These are phyloP conservation scores for Montipora sp. DNA, from an alignment of 64 coral and sea anemone species.

Conservation along the genomic window DNA sequence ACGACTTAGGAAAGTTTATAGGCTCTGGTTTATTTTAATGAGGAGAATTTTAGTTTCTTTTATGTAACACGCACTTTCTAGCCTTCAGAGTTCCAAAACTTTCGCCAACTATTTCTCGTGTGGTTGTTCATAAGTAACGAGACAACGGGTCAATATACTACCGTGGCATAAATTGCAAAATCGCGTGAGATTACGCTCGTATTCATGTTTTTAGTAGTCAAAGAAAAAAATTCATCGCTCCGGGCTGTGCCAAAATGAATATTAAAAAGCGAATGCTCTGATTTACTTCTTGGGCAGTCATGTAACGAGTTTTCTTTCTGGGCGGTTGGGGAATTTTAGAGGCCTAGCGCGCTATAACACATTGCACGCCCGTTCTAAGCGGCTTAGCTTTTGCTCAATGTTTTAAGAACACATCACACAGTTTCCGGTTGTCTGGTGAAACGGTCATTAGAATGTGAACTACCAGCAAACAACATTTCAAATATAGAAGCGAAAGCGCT, in stretches of 20 bases:
- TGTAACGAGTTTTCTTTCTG: not conserved
- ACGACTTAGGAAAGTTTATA: slow-evolving; percentile 81
- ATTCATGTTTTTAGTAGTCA: not conserved
- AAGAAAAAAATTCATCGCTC: slow-evolving; percentile 28
- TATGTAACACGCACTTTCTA: slow-evolving; percentile 71
- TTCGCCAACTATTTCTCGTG: slow-evolving; percentile 30
- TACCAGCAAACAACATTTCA: slow-evolving; percentile 87
- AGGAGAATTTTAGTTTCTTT: slow-evolving; percentile 83
- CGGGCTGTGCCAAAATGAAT: slow-evolving; percentile 8
- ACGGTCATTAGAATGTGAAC: slow-evolving; percentile 77
- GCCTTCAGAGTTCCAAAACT: slow-evolving; percentile 59
- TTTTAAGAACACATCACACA: slow-evolving; percentile 62
- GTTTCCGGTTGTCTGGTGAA: slow-evolving; percentile 71
- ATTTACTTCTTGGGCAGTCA: slow-evolving; percentile 31
- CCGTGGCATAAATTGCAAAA: slow-evolving; percentile 24
- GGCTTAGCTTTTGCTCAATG: slow-evolving; percentile 66
- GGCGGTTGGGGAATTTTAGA: not conserved
- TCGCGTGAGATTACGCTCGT: slow-evolving; percentile 36
- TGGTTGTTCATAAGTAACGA: slow-evolving; percentile 47
- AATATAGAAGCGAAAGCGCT: slow-evolving; percentile 78
- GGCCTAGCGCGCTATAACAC: not conserved
- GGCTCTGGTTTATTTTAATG: slow-evolving; percentile 93
- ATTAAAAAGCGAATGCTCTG: slow-evolving; percentile 30
- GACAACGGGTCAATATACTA: slow-evolving; percentile 1
- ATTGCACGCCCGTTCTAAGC: not conserved